Conservation (phyloP, 1,140 invertebrate species). For the Dinothrombium tinctorium region DNA sequence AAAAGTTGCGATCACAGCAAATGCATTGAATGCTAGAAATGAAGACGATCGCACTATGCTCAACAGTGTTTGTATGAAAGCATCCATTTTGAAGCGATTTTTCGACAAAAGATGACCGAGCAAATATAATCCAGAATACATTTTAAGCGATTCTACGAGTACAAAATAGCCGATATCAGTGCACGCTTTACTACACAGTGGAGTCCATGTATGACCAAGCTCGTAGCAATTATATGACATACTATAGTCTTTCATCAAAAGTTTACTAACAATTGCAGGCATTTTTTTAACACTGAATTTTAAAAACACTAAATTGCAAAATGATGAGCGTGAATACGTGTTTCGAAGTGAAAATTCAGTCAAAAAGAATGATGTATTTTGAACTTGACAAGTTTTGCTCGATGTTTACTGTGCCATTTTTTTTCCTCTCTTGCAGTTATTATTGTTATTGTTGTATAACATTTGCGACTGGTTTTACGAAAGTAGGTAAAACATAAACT, state of each 20-base stretch:
- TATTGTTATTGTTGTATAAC: too few relatives aligned
- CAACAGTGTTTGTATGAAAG: background rate
- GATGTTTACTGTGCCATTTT: too few relatives aligned
- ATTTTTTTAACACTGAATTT: too few relatives aligned
- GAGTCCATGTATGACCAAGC: constrained; percentile 47
- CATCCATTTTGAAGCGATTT: background rate
- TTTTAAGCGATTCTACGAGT: constrained; percentile 1
- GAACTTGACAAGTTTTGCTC: too few relatives aligned
- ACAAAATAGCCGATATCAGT: background rate
- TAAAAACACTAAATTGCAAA: too few relatives aligned
- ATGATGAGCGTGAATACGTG: too few relatives aligned
- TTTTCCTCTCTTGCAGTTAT: too few relatives aligned
- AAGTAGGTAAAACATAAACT: too few relatives aligned
- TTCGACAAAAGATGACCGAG: background rate
- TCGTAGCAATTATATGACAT: constrained; percentile 35
- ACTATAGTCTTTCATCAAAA: constrained; percentile 14
- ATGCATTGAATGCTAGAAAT: constrained; percentile 3
- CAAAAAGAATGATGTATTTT: too few relatives aligned
- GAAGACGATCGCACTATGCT: constrained; percentile 1
- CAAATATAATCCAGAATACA: constrained; percentile 5
- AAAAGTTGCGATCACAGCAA: background rate
- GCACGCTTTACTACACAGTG: background rate
- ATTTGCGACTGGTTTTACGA: too few relatives aligned
- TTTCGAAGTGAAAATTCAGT: too few relatives aligned
- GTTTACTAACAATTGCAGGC: constrained; percentile 33